Conservation (phyloP, 2,888 invertebrate species). For the Stegophylla sp. region DNA sequence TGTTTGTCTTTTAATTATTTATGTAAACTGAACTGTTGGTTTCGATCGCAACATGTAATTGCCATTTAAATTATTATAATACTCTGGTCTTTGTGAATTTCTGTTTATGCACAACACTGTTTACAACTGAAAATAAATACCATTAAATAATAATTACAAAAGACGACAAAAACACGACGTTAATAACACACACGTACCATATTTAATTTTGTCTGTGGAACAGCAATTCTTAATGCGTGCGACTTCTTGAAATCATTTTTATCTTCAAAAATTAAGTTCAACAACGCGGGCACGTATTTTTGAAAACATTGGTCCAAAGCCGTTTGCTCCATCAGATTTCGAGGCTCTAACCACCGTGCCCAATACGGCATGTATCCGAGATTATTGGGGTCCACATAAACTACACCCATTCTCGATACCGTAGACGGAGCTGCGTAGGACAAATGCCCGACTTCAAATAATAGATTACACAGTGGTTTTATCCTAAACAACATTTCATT, state of each 20-base stretch:
- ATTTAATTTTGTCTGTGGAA: constrained; percentile 34
- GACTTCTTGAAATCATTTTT: background rate
- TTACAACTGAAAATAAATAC: too few species aligned
- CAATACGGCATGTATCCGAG: constrained; percentile 86
- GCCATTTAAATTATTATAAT: too few species aligned
- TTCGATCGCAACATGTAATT: too few species aligned
- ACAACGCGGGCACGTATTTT: constrained; percentile 41
- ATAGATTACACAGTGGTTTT: constrained; percentile 79
- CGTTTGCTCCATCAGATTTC: constrained; percentile 40
- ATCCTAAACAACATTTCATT: constrained; percentile 64
- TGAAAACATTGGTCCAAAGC: constrained; percentile 51
- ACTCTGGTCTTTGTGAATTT: too few species aligned
- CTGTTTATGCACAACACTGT: too few species aligned
- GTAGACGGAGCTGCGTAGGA: constrained; percentile 92
- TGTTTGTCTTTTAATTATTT: too few species aligned
- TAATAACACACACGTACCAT: constrained; percentile 6
- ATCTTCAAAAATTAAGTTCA: constrained; percentile 28
- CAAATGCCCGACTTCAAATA: constrained; percentile 88
- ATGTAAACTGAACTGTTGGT: too few species aligned
- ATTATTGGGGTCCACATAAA: constrained; percentile 91
- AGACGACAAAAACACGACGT: too few species aligned
- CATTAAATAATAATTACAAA: too few species aligned
- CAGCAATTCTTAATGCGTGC: background rate
- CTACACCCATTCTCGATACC: constrained; percentile 91
- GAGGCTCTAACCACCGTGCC: constrained; percentile 77